These are phyloP conservation scores for Pterocles gutturalis DNA, from an alignment of 2,113 vertebrate genomes.

Conservation along the genomic window DNA sequence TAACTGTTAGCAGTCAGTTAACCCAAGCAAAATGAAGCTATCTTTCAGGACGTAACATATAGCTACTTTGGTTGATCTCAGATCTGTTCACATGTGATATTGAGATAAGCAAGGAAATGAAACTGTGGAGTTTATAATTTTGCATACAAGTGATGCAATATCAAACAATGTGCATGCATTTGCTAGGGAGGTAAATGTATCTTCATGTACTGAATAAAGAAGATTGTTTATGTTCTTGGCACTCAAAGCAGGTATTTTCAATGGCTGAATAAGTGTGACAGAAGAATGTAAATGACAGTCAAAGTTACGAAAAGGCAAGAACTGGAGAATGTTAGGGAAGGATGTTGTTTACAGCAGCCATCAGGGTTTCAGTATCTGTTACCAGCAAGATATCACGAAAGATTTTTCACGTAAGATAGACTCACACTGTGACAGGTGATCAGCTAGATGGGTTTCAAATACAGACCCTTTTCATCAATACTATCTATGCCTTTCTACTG, in stretches of 20 bases:
- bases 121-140: not conserved
- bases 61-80: not conserved
- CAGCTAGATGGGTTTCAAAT: not conserved
- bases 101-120: not conserved
- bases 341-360: not conserved
- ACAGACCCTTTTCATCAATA: not conserved
- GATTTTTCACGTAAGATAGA: not conserved
- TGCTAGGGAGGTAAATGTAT: not conserved
- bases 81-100: not conserved
- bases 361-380: slow-evolving; percentile 10
- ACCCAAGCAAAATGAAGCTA: not conserved
- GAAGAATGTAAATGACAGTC: slow-evolving; percentile 24
- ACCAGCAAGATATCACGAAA: not conserved
- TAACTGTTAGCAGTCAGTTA: not conserved
- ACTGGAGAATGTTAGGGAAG: not conserved
- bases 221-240: not conserved
- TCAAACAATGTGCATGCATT: not conserved
- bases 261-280: not conserved
- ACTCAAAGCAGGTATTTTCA: not conserved
- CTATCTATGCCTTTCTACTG: not conserved
- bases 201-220: not conserved
- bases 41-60: not conserved
- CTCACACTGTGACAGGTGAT: accelerated
- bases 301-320: slow-evolving; percentile 43
- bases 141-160: not conserved